Conservation (phyloP, 2,113 vertebrate species). For the Lamprologus sp. region DNA sequence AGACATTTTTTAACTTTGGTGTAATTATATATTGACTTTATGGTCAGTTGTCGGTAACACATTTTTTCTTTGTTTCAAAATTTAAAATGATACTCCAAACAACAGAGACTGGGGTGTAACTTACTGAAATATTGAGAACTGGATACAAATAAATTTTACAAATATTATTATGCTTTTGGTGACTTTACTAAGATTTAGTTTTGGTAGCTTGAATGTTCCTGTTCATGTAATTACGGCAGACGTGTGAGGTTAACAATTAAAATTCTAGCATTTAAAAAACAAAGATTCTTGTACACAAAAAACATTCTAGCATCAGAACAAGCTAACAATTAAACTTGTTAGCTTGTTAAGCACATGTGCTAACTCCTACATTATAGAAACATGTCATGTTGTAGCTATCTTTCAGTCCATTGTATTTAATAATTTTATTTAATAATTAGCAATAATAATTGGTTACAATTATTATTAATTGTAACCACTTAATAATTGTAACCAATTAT, state of each 20-base stretch:
- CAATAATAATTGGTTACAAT: background rate
- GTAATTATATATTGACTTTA: constrained; percentile 55
- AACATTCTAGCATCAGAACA: background rate
- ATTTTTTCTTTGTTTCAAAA: background rate
- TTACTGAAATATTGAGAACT: background rate
- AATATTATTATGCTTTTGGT: background rate
- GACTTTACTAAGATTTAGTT: background rate
- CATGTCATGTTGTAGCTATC: background rate
- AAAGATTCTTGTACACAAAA: background rate
- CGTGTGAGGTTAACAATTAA: background rate
- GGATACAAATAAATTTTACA: background rate
- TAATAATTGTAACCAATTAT: background rate
- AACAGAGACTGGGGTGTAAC: background rate
- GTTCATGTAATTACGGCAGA: background rate
- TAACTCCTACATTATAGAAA: background rate
- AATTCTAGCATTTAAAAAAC: background rate
- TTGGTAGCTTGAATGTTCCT: background rate
- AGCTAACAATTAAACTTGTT: background rate
- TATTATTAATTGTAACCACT: background rate
- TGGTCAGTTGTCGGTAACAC: background rate
- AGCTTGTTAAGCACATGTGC: background rate
- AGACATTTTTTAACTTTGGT: constrained; percentile 52
- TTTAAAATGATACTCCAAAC: background rate
- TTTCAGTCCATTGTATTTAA: background rate
- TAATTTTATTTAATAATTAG: background rate